A percentile compares a stretch with the other conserved stretches of the same genome.
phyloP scores from a whole-genome alignment of 35 echinoderm and acorn worm genomes.

The Ophiothrix spiculata region DNA sequence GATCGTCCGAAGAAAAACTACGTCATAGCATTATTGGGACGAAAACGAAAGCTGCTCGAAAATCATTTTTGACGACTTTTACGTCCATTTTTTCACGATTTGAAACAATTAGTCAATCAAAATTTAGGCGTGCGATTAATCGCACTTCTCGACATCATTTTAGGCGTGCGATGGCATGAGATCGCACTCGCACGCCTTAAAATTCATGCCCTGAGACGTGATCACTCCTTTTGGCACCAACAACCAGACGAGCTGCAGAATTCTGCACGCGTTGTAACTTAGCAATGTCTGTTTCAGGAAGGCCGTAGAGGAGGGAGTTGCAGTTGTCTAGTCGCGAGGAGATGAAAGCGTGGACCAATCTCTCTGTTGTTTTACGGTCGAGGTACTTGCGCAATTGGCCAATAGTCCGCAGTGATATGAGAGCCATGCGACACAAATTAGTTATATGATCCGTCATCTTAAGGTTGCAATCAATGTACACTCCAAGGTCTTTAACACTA shows the following conservation, averaged over 20 bases:
- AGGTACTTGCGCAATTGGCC: slow-evolving; percentile 16
- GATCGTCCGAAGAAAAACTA: too few relatives aligned
- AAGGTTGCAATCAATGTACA: background rate
- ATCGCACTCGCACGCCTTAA: too few relatives aligned
- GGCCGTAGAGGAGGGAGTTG: slow-evolving; percentile 36
- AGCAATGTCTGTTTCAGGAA: slow-evolving; percentile 8
- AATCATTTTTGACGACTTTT: too few relatives aligned
- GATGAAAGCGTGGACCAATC: slow-evolving; percentile 21
- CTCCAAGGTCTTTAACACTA: background rate
- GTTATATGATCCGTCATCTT: background rate
- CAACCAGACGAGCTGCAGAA: background rate
- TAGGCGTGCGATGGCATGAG: too few relatives aligned
- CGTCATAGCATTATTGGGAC: too few relatives aligned
- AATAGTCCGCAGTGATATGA: background rate
- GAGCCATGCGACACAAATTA: background rate
- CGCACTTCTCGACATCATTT: too few relatives aligned
- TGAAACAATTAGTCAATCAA: too few relatives aligned
- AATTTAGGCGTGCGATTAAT: too few relatives aligned
- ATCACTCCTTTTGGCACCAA: too few relatives aligned
- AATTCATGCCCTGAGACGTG: too few relatives aligned
- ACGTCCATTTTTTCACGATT: too few relatives aligned
- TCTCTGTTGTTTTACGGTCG: background rate
- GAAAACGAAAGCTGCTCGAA: too few relatives aligned
- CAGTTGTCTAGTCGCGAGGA: slow-evolving; percentile 44
- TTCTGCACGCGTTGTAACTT: slow-evolving; percentile 44